A percentile compares a stretch with the other conserved stretches of the same genome.
Evolutionary conservation across 2,888 invertebrate genomes (phyloP).

Genomic region (Eilema depressum): DNA sequence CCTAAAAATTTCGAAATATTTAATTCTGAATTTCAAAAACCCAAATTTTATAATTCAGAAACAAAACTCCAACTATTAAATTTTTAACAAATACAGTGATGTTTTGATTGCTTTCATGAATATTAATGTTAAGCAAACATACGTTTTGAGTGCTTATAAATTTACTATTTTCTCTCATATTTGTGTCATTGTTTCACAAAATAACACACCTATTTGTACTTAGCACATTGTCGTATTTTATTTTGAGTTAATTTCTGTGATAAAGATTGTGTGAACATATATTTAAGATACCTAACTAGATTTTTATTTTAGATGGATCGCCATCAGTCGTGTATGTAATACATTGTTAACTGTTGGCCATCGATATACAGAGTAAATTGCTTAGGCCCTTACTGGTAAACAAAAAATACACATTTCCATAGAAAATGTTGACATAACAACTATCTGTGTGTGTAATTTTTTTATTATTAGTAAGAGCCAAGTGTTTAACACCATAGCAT

Average conservation of each 20-base stretch:
- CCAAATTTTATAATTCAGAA: no score
- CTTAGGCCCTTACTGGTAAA: no score
- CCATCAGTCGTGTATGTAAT: background rate
- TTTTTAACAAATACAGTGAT: background rate
- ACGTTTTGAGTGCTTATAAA: conserved; percentile 7
- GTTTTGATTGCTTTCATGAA: background rate
- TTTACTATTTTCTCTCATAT: conserved; percentile 5
- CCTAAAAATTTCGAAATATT: no score
- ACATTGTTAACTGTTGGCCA: background rate
- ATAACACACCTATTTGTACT: conserved; percentile 35
- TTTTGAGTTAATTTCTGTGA: conserved; percentile 46
- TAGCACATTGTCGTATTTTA: conserved; percentile 28
- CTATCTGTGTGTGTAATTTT: no score
- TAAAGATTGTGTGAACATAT: conserved; percentile 31
- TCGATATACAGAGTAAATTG: background rate
- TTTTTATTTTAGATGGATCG: background rate
- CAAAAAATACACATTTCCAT: no score
- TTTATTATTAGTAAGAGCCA: no score
- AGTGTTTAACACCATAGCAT: background rate
- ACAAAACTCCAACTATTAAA: no score
- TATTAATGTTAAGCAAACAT: background rate
- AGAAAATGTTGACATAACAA: no score
- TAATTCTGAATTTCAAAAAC: no score
- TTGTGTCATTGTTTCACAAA: conserved; percentile 25
- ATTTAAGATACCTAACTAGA: background rate